These are phyloP conservation scores for Tympanuchus pallidicinctus DNA, from an alignment of 2,113 vertebrate species.

Conservation along the genomic window DNA sequence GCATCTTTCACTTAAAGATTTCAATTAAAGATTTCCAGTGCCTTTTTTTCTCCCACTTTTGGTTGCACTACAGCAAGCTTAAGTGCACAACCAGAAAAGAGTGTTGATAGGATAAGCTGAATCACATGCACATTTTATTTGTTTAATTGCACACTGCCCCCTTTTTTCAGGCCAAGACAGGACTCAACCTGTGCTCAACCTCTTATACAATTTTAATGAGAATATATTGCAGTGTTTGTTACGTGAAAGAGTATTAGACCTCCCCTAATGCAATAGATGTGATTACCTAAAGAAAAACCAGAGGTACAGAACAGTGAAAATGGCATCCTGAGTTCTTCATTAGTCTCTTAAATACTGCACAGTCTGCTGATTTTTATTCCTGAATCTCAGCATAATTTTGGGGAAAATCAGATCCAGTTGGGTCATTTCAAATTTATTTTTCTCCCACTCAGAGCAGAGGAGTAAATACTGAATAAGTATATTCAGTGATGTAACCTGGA, in stretches of 20 bases:
- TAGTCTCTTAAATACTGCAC: slow-evolving; percentile 36
- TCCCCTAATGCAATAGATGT: not conserved
- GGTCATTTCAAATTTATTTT: slow-evolving; percentile 31
- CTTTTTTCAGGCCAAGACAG: not conserved
- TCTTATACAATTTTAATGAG: slow-evolving; percentile 50
- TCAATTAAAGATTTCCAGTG: slow-evolving; percentile 40
- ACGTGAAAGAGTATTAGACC: slow-evolving; percentile 23
- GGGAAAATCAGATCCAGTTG: slow-evolving; percentile 18
- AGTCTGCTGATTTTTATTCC: slow-evolving; percentile 39
- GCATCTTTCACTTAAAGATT: slow-evolving; percentile 6
- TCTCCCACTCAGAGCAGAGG: slow-evolving; percentile 28
- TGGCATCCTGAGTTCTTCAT: slow-evolving; percentile 22
- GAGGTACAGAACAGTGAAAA: slow-evolving; percentile 16
- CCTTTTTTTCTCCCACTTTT: not conserved
- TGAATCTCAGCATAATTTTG: slow-evolving; percentile 35
- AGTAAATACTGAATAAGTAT: slow-evolving; percentile 16
- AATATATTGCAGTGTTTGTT: slow-evolving; percentile 56
- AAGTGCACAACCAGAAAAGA: slow-evolving; percentile 28
- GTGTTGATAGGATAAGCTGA: slow-evolving; percentile 19
- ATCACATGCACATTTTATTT: slow-evolving; percentile 33
- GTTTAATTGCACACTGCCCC: not conserved
- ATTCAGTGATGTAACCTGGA: slow-evolving; percentile 2
- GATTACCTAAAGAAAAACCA: slow-evolving; percentile 48
- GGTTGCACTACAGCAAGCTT: slow-evolving; percentile 3
- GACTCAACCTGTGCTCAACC: not conserved